Base-by-base conservation (phyloP, 2,888 invertebrate species). In the Choreutis nemorana region DNA sequence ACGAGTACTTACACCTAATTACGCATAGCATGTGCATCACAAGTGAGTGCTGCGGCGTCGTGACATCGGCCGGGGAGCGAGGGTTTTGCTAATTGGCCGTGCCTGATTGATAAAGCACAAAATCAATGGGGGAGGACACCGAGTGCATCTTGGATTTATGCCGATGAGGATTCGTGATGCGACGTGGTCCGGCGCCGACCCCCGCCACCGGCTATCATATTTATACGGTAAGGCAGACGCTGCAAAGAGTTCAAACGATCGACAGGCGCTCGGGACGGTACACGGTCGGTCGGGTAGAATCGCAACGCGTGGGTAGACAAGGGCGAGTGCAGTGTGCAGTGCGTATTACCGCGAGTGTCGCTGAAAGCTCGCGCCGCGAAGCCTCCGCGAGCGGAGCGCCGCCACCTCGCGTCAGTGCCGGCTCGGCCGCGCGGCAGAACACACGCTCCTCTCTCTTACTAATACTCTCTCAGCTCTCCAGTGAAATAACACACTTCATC, bases 321-420 rank as follows among this genome's bases (percentile, higher is more conserved):
- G 65, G 71, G 70, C 72, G 71, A 73, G 75, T 77, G 77, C 77
- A 77, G 75, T 77, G 78, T 77, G 77, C 77, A 75, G 15, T 75
- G 73, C 75, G 73, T 73, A 71, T 64, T 64, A 64, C 66, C 56
- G 64, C 65, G 60, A 66, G 72, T 71, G 67, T 66, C 55, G 70
- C 75, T 73, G 75, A 77, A 75, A 77, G 75, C 75, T 75, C 66
- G 67, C 61, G 72, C 70, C 52, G 67, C 64, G 67, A 67, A 77
- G 75, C 73, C 75, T 77, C 64, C 72, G 62, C 50, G 52, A 50
- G 52, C 60, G 50, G 58, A 51, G 55, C 44, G 48, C 50, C 55
- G 55, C 54, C 55, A 53, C 53, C 54, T 51, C 66, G 70, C 72
- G 68, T 72, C 75, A 78, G 78, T 78, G 78, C 78, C 78, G 78